Evolutionary conservation across 2,113 vertebrate species (phyloP), one percentile per base, ranked within the genome.

Genomic region (Malurus melanocephalus): DNA sequence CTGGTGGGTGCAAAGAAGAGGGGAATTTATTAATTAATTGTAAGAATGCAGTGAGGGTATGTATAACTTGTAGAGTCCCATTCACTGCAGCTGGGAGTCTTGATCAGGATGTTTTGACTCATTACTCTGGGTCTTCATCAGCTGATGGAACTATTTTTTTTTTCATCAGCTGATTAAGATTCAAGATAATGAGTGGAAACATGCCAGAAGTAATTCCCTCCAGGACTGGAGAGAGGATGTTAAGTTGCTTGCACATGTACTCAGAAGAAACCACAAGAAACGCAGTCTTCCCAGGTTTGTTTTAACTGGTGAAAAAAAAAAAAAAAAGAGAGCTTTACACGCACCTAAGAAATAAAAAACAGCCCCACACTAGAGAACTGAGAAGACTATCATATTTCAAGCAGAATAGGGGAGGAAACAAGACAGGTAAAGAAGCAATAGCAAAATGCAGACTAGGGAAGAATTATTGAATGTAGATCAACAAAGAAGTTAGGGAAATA

Each of bases 101-200:
- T 35, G 66, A 86, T 93, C 94, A 93, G 91, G 79, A 94, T 96
- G 95, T 96, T 97, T 96, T 97, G 94, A 97, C 90, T 96, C 96
- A 90, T 96, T 96, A 95, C 76, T 94, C 87, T 64, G 64, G 95
- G 88, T 27, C 84, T 97, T 97, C 95, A 97, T 97, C 96, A 96
- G 93, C 86, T 92, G 93, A 95, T 92, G 88, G 85, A 96, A 95
- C 89, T 95, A 87, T 87, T 89, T 95, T 96, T 94, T 94, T 89
- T 96, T 96, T 92, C 86, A 96, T 89, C 95, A 92, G 78, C 84
- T 96, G 95, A 97, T 96, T 96, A 97, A 96, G 93, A 95, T 95
- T 97, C 96, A 96, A 95, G 93, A 93, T 96, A 97, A 97, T 93
- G 95, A 96, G 93, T 96, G 3, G 80, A 97, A 97, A 96, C 85